Base-by-base conservation (phyloP, 2,888 invertebrate species). In the Epinotia ramella region DNA sequence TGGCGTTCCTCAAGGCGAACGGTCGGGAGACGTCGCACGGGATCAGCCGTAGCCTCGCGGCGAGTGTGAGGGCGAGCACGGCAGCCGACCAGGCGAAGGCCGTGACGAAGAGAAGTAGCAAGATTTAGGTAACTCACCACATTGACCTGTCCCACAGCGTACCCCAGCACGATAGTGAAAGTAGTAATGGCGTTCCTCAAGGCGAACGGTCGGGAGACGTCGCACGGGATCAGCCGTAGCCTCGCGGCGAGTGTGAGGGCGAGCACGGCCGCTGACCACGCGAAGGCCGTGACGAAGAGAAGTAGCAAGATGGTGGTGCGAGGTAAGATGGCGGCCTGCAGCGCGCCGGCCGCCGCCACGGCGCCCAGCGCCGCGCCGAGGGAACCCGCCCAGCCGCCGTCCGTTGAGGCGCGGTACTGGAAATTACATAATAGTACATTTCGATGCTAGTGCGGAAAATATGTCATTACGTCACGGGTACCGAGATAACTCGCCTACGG, bases 81-180 rank as follows among this genome's bases (percentile, higher is more conserved):
- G 97, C 97, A 2, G 98, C 96, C 49, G 98, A 97, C 98, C 98
- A 98, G 9, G 98, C 96, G 90, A 98, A 98, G 4, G 98, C 97
- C 24, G 98, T 97, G 65, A 98, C 95, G 90, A 98, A 98, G 78
- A 98, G 93, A 72, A 98, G 95, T 74, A 98, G 92, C 18, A 98
- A 95, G 79, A 98, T 97, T 9, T 33, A 60, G 5, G 62, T 65
- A 79, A 96, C 97, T 96, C 94, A 98, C 98, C 95, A 98, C 97
- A 95, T 98, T 98, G 78, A 98, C 97, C 94, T 98, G 98, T 68
- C 98, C 97, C 79, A 98, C 97, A 66, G 98, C 97, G 88, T 98
- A 98, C 53, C 98, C 96, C 76, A 98, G 95, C 12, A 98, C 96
- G 77, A 98, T 97, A 2, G 98, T 98, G 83, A 98, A 97, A 20